phyloP scores from a whole-genome alignment of 2,888 invertebrate species.

The Coelopa pilipes region DNA sequence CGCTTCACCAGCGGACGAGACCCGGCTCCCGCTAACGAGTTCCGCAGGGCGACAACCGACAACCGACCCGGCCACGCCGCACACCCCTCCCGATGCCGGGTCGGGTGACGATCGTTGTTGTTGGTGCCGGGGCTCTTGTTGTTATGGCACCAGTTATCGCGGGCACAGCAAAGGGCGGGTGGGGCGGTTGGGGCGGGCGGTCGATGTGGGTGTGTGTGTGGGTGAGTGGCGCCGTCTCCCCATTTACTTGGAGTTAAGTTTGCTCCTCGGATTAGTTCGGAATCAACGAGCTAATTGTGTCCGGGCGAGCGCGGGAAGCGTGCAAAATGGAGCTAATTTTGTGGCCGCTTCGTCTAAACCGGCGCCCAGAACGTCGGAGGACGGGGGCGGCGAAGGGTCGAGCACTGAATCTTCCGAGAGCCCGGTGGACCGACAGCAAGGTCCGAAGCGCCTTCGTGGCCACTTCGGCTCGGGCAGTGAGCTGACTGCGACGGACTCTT shows the following conservation, averaged over 20 bases:
- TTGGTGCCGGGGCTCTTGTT: slow-evolving; percentile 25
- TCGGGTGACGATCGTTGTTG: slow-evolving; percentile 19
- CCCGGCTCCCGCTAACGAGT: slow-evolving; percentile 2
- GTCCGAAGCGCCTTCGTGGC: too few species aligned
- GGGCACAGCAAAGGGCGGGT: slow-evolving; percentile 10
- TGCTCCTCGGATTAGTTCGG: slow-evolving; percentile 34
- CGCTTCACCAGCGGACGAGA: not conserved
- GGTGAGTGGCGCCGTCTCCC: slow-evolving; percentile 20
- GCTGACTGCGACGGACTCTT: too few species aligned
- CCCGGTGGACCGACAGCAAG: too few species aligned
- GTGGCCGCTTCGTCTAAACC: not conserved
- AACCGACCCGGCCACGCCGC: too few species aligned
- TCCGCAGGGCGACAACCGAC: not conserved
- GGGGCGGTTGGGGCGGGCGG: slow-evolving; percentile 11
- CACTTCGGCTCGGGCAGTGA: too few species aligned
- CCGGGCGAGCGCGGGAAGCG: not conserved
- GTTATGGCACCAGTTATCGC: slow-evolving; percentile 14
- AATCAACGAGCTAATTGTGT: slow-evolving; percentile 30
- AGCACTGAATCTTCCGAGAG: not conserved
- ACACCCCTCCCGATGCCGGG: slow-evolving; percentile 7
- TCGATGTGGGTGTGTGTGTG: slow-evolving; percentile 34
- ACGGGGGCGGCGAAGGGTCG: not conserved
- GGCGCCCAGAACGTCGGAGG: not conserved
- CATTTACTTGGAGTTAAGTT: slow-evolving; percentile 33
- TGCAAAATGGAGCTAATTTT: slow-evolving; percentile 30